phyloP scores from a whole-genome alignment of 2,888 invertebrate genomes.

The Cantharis nigra region DNA sequence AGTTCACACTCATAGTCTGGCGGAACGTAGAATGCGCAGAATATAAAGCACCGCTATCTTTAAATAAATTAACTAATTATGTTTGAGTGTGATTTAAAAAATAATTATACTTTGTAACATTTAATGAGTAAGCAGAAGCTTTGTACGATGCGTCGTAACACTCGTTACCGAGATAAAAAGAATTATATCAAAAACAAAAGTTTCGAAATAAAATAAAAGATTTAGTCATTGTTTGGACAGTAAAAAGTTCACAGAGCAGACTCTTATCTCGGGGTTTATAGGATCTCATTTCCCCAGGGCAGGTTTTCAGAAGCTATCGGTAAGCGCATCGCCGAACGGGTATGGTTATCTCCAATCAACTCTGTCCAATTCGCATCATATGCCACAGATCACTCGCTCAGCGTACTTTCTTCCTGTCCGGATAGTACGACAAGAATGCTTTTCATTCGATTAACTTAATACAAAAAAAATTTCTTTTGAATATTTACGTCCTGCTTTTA shows the following conservation, averaged over 20 bases:
- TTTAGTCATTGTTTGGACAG: constrained; percentile 45
- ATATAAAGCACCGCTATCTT: constrained; percentile 22
- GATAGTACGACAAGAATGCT: constrained; percentile 18
- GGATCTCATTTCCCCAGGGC: constrained; percentile 40
- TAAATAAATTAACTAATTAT: constrained; percentile 48
- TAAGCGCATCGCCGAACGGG: constrained; percentile 32
- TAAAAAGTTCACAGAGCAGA: constrained; percentile 40
- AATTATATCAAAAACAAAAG: constrained; percentile 36
- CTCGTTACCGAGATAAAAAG: constrained; percentile 35
- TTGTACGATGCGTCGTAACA: constrained; percentile 12
- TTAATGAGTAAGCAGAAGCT: constrained; percentile 35
- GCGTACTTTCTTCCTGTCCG: constrained; percentile 10
- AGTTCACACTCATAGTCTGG: constrained; percentile 22
- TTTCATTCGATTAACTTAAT: constrained; percentile 17
- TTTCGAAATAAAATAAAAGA: constrained; percentile 44
- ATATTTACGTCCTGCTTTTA: background rate
- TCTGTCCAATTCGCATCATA: constrained; percentile 29
- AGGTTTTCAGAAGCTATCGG: constrained; percentile 31
- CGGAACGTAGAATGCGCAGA: constrained; percentile 26
- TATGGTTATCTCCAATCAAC: constrained; percentile 40
- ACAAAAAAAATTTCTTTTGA: constrained; percentile 5
- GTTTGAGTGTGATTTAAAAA: constrained; percentile 42
- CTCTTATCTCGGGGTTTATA: constrained; percentile 40
- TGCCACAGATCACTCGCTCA: constrained; percentile 27
- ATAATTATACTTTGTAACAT: constrained; percentile 34